Conservation (phyloP, 2,113 vertebrate species). For the Protobothrops mucrosquamatus region DNA sequence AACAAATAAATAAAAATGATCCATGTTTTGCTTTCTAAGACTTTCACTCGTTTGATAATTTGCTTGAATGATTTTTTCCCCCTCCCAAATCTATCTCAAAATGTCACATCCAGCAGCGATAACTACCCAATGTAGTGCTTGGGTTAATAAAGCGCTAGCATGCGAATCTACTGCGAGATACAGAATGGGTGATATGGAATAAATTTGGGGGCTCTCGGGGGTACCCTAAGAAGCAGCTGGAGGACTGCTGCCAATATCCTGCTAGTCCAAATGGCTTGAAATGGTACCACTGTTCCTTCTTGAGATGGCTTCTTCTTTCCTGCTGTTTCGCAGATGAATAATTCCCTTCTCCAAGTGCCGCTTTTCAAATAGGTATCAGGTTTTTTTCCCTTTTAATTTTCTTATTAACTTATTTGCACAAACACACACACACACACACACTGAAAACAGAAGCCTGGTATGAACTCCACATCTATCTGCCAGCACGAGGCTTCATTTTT, state of each 20-base stretch:
- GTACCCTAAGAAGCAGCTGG: neutral
- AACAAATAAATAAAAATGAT: neutral
- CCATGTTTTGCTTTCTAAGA: neutral
- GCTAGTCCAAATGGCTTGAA: neutral
- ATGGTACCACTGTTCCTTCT: neutral
- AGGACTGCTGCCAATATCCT: neutral
- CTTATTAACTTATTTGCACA: neutral
- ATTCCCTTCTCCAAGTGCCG: neutral
- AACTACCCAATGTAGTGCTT: neutral
- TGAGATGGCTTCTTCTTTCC: neutral
- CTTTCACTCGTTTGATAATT: neutral
- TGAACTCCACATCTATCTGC: slow-evolving; percentile 30
- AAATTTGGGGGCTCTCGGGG: neutral
- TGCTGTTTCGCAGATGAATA: neutral
- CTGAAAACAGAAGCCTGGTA: slow-evolving; percentile 34
- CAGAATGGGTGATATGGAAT: neutral
- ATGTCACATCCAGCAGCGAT: neutral
- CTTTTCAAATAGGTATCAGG: neutral
- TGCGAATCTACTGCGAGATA: neutral
- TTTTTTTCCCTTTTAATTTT: neutral
- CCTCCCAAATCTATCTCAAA: neutral
- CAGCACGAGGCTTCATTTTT: slow-evolving; percentile 54
- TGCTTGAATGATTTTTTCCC: neutral
- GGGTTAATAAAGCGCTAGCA: neutral
- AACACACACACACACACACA: neutral